Evolutionary conservation across 2,888 invertebrate genomes (phyloP), one percentile per base, ranked within the genome.

Genomic region (Loripinus fragilis): DNA sequence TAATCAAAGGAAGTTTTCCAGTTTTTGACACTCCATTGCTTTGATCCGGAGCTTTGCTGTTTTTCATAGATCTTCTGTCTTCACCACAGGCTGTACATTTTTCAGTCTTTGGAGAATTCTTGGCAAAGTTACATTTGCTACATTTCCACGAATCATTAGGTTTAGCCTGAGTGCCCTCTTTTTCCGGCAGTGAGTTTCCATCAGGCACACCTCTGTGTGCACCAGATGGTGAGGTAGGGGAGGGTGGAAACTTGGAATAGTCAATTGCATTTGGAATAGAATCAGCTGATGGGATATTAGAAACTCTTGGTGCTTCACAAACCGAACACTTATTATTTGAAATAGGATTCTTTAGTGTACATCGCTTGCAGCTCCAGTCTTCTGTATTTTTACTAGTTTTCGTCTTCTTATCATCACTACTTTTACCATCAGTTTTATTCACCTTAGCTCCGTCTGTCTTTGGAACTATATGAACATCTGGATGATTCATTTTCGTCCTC

Each of bases 81-180:
- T 71, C 95, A 89, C 96, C 96, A 92, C 98, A 98, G 88, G 97
- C 97, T 94, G 97, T 97, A 93, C 98, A 98, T 87, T 95, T 95
- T 67, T 96, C 95, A 83, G 96, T 96, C 95, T 96, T 96, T 91
- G 97, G 95, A 83, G 96, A 96, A 94, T 97, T 97, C 94, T 97
- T 97, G 81, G 97, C 96, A 94, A 96, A 98, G 92, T 97, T 97
- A 94, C 98, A 98, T 93, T 96, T 96, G 78, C 95, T 95, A 94
- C 98, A 98, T 85, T 97, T 97, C 97, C 98, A 98, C 95, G 97
- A 83, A 30, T 74, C 74, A 38, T 69, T 78, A 35, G 65, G 69
- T 38, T 70, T 78, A 7, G 66, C 55, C 48, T 45, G 48, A 48
- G 38, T 41, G 0, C n/a, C 23, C 45, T 41, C 50, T 17, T 67